Conservation (phyloP, 2,888 invertebrate genomes). For the Elegia similella region DNA sequence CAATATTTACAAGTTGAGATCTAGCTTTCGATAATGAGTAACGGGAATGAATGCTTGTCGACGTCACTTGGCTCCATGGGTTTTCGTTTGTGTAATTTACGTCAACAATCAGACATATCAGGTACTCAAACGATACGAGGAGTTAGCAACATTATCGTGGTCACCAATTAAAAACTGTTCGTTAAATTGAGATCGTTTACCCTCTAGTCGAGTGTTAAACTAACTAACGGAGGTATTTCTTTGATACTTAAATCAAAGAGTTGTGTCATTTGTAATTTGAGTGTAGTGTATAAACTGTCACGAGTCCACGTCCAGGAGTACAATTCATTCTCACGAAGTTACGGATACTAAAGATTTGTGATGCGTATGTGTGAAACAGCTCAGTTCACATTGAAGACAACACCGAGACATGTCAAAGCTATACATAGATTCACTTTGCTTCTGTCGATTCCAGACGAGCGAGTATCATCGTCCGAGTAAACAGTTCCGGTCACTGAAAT, state of each 20-base stretch:
- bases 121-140: constrained; percentile 32
- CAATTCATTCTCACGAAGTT: not conserved
- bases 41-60: constrained; percentile 29
- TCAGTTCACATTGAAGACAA: not conserved
- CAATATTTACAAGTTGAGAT: constrained; percentile 49
- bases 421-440: not conserved
- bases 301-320: not conserved
- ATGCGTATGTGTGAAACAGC: not conserved
- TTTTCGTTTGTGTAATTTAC: constrained; percentile 17
- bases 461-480: not conserved
- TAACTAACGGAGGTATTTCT: constrained; percentile 52
- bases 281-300: constrained; percentile 20
- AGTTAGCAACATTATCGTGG: constrained; percentile 67
- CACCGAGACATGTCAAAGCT: constrained; percentile 5
- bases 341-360: not conserved
- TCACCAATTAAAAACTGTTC: constrained; percentile 36
- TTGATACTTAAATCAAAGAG: constrained; percentile 32
- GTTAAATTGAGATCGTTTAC: constrained; percentile 63
- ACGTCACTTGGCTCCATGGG: constrained; percentile 28
- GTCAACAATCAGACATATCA: constrained; percentile 15
- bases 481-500: constrained; percentile 30
- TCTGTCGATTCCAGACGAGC: constrained; percentile 10
- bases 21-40: constrained; percentile 32
- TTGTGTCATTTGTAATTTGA: constrained; percentile 53
- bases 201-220: constrained; percentile 53